These are phyloP conservation scores for Ditylenchus weischeri DNA, from an alignment of 2,888 invertebrate species.

Conservation along the genomic window DNA sequence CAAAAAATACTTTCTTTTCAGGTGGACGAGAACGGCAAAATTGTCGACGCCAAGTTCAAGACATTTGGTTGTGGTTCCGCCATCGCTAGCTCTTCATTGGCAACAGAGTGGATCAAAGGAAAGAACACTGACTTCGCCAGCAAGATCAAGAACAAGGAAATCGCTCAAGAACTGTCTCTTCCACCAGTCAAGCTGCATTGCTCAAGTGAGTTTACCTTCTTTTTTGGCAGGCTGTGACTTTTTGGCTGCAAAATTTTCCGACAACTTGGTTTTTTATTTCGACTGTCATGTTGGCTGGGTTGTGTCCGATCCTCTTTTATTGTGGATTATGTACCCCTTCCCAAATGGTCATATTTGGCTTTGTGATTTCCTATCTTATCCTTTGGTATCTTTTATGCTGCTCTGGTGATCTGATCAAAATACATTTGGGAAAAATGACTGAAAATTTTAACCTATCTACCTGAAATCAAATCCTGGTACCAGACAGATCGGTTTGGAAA, in stretches of 20 bases:
- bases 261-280: not conserved
- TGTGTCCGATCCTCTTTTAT: too few relatives aligned
- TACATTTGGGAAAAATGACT: too few relatives aligned
- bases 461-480: too few relatives aligned
- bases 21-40: conserved; percentile 91
- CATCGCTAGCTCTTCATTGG: conserved; percentile 92
- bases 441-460: too few relatives aligned
- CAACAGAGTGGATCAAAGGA: conserved; percentile 94
- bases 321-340: too few relatives aligned
- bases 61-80: conserved; percentile 99
- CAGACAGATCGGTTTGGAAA: too few relatives aligned
- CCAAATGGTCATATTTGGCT: too few relatives aligned
- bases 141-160: conserved; percentile 88
- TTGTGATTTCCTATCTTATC: too few relatives aligned
- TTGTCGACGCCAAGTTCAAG: conserved; percentile 96
- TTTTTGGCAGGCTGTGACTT: too few relatives aligned
- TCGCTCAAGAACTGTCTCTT: conserved; percentile 90
- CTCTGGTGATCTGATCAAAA: too few relatives aligned
- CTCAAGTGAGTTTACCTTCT: conserved; percentile 77
- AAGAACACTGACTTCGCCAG: conserved; percentile 71
- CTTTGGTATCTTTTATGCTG: too few relatives aligned
- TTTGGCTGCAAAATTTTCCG: not conserved
- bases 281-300: not conserved
- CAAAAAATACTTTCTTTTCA: conserved; percentile 58
- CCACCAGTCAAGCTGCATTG: conserved; percentile 99